Conservation (phyloP, 2,888 invertebrate genomes). For the Ichneumon xanthorius region DNA sequence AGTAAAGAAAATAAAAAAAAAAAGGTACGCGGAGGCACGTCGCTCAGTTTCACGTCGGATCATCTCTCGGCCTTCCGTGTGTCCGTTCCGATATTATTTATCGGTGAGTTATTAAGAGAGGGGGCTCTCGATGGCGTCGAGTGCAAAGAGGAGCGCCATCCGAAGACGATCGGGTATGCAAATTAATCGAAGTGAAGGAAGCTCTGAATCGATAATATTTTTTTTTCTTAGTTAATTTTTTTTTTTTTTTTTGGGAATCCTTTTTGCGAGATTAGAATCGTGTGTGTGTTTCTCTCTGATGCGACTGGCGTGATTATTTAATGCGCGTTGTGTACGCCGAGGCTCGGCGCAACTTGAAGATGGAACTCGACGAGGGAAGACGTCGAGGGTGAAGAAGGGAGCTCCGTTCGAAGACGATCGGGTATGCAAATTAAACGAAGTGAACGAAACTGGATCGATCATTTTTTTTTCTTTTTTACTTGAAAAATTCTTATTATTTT, state of each 20-base stretch:
- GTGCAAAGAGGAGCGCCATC: background rate
- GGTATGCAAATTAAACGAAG: conserved; percentile 35
- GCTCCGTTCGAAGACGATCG: conserved; percentile 5
- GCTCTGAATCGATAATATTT: background rate
- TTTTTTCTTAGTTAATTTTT: background rate
- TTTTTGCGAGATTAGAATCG: background rate
- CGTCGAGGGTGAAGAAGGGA: background rate
- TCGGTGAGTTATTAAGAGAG: conserved; percentile 9
- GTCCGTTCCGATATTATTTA: conserved; percentile 15
- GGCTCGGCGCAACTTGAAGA: background rate
- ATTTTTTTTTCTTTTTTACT: background rate
- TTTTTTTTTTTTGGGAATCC: background rate
- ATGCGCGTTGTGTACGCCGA: background rate
- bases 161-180: conserved; percentile 32
- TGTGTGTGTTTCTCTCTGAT: background rate
- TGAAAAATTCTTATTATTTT: conserved; percentile 18
- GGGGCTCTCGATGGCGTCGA: background rate
- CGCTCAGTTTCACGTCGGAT: conserved; percentile 25
- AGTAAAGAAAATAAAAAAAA: conserved; percentile 26
- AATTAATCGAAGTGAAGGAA: conserved; percentile 20
- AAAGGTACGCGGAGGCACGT: background rate
- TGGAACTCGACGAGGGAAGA: background rate
- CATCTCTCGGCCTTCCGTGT: conserved; percentile 1
- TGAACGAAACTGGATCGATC: background rate
- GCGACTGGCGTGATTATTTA: background rate